phyloP scores from a whole-genome alignment of 92 coral and sea anemone genomes.

The Siderastrea siderea region DNA sequence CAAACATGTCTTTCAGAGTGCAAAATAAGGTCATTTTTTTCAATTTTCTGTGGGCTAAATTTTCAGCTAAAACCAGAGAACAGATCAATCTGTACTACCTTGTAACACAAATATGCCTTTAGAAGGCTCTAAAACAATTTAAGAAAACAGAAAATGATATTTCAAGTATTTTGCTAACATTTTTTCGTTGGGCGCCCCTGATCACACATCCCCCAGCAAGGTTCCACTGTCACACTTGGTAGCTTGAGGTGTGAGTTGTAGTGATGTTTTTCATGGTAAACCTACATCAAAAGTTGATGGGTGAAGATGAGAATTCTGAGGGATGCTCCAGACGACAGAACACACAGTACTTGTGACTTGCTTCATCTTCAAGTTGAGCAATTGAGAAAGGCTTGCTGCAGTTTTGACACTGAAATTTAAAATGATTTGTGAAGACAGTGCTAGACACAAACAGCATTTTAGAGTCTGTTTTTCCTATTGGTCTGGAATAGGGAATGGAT shows the following conservation, averaged over 20 bases:
- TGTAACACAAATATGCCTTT: too few species aligned
- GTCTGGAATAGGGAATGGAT: too few species aligned
- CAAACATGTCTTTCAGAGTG: too few species aligned
- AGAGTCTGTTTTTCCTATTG: too few species aligned
- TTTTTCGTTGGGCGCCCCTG: background rate
- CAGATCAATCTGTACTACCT: too few species aligned
- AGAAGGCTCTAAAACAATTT: too few species aligned
- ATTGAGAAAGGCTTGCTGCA: conserved; percentile 99
- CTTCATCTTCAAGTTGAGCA: conserved; percentile 94
- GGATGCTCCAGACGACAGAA: conserved; percentile 96
- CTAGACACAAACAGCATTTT: too few species aligned
- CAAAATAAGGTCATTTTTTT: too few species aligned
- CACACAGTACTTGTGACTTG: conserved; percentile 91
- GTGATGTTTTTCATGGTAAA: background rate
- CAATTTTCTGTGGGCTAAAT: too few species aligned
- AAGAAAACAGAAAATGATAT: background rate
- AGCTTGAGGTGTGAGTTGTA: background rate
- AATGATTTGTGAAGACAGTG: background rate
- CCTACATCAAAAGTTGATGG: conserved; percentile 1
- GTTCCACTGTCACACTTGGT: background rate
- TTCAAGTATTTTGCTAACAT: background rate
- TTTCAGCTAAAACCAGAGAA: too few species aligned
- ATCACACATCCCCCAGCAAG: background rate
- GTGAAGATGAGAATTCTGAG: conserved; percentile 26
- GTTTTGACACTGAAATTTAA: conserved; percentile 85